Conservation (phyloP, 2,797 vertebrate genomes). For the Phoxinus dragarum region DNA sequence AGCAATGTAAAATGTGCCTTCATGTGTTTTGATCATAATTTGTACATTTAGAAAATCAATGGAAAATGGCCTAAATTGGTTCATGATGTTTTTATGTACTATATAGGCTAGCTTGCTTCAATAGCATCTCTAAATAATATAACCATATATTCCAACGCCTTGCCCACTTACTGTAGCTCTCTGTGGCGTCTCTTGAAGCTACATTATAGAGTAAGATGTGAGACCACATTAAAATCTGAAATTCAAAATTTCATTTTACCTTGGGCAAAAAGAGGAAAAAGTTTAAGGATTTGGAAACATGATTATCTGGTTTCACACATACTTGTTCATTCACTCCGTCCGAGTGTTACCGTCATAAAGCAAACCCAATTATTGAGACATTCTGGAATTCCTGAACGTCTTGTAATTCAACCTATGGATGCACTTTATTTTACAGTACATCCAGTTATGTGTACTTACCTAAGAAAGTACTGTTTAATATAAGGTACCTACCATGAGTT, state of each 20-base stretch:
- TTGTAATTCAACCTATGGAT: neutral
- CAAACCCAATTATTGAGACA: neutral
- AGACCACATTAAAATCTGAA: too few species aligned
- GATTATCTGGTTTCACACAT: neutral
- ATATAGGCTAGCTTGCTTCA: neutral
- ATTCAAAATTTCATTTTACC: too few species aligned
- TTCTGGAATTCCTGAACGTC: neutral
- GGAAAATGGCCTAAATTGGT: neutral
- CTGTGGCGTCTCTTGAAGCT: neutral
- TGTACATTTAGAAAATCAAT: neutral
- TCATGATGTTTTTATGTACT: neutral
- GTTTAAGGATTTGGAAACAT: neutral
- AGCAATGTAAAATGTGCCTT: too few species aligned
- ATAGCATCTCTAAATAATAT: neutral
- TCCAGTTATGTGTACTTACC: neutral
- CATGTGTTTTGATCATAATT: too few species aligned
- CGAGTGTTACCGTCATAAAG: neutral
- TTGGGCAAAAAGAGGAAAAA: neutral
- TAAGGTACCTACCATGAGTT: too few species aligned
- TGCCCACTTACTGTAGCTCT: neutral
- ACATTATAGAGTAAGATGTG: neutral
- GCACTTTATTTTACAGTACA: neutral
- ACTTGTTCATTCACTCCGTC: neutral
- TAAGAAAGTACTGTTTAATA: too few species aligned
- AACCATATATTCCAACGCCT: neutral